A percentile compares a stretch with the other conserved stretches of the same genome.
These are phyloP conservation scores for Asbolus verrucosus DNA, from an alignment of 1,140 invertebrate species.

Conservation along the genomic window DNA sequence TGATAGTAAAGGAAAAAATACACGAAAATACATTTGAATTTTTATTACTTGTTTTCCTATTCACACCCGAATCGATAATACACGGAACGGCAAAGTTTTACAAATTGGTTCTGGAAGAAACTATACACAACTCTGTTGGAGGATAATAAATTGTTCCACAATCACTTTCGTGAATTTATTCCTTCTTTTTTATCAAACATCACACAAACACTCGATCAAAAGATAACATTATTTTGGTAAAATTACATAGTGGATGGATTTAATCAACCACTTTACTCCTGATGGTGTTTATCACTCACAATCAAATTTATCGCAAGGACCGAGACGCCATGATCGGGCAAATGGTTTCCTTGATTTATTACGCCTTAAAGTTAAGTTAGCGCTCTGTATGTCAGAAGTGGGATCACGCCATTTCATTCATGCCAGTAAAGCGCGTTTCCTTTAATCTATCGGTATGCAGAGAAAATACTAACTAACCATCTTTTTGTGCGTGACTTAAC, in stretches of 20 bases:
- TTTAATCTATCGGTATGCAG: not conserved
- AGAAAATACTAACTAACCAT: slow-evolving; percentile 22
- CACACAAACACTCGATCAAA: not conserved
- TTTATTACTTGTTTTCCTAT: slow-evolving; percentile 33
- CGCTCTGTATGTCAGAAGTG: not conserved
- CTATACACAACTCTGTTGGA: not conserved
- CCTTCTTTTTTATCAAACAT: not conserved
- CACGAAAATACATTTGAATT: slow-evolving; percentile 27
- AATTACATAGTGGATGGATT: not conserved
- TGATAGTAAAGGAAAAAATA: slow-evolving; percentile 2
- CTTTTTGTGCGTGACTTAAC: slow-evolving; percentile 12
- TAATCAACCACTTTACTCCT: not conserved
- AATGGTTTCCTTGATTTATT: not conserved
- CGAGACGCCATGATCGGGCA: too few species aligned
- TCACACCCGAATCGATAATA: slow-evolving; percentile 29
- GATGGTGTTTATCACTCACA: not conserved
- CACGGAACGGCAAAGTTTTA: slow-evolving; percentile 16
- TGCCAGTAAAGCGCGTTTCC: not conserved
- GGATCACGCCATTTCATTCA: slow-evolving; percentile 8
- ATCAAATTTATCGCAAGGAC: slow-evolving; percentile 8
- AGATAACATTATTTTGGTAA: not conserved
- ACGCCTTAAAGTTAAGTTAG: slow-evolving; percentile 1
- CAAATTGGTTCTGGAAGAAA: slow-evolving; percentile 10
- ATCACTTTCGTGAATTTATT: not conserved
- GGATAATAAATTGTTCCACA: slow-evolving; percentile 1